Evolutionary conservation across 2,797 vertebrate genomes (phyloP).

Genomic region (Pogoniulus pusillus): DNA sequence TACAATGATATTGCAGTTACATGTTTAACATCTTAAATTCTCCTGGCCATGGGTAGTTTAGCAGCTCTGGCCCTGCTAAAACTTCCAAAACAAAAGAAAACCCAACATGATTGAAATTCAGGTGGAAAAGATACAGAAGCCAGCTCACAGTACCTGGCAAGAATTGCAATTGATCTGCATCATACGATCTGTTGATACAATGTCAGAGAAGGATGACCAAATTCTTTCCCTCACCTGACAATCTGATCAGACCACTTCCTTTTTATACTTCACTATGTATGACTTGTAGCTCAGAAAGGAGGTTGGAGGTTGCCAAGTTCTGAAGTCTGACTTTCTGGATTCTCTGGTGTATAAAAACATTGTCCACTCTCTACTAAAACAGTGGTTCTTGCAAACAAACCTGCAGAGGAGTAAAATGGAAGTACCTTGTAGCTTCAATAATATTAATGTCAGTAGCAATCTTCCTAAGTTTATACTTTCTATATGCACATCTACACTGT

Average conservation of each 20-base stretch:
- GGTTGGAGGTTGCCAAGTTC: not conserved
- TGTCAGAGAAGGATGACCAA: not conserved
- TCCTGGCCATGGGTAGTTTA: not conserved
- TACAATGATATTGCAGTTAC: not conserved
- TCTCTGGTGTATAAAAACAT: not conserved
- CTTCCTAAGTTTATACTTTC: not conserved
- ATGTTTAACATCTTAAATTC: not conserved
- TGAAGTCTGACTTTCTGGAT: not conserved
- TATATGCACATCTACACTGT: not conserved
- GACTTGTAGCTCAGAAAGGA: not conserved
- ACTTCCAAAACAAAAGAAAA: not conserved
- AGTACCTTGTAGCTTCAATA: not conserved
- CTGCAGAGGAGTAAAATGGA: not conserved
- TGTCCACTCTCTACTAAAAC: not conserved
- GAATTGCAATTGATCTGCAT: not conserved
- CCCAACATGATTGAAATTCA: not conserved
- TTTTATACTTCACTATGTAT: not conserved
- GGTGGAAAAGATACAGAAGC: not conserved
- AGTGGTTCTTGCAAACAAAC: not conserved
- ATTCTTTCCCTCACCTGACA: not conserved
- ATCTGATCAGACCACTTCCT: not conserved
- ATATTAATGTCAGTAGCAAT: not conserved
- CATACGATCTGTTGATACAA: not conserved
- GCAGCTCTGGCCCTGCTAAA: not conserved
- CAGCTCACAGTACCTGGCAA: not conserved